Evolutionary conservation across 2,888 invertebrate species (phyloP).

Genomic region (Platycheirus rosarum): DNA sequence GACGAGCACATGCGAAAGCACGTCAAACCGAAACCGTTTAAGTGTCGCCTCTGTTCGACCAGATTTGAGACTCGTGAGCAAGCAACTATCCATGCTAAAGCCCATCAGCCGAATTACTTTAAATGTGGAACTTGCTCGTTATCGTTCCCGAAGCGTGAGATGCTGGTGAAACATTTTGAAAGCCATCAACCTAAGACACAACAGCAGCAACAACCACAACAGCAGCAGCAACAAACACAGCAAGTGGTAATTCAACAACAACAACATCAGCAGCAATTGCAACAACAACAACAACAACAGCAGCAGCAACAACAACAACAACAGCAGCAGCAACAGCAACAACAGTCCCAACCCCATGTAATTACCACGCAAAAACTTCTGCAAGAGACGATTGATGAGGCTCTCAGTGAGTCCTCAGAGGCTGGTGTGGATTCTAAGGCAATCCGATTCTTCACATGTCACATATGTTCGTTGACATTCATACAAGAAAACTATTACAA

Average conservation of each 20-base stretch:
- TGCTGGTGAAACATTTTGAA: constrained; percentile 82
- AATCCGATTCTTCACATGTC: constrained; percentile 83
- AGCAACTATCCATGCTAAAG: constrained; percentile 82
- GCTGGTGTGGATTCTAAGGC: constrained; percentile 79
- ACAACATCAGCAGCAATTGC: constrained; percentile 42
- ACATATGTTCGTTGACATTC: constrained; percentile 83
- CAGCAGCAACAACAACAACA: constrained; percentile 55
- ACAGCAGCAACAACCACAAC: constrained; percentile 40
- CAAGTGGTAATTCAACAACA: constrained; percentile 60
- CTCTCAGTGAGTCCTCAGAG: constrained; percentile 80
- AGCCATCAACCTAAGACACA: constrained; percentile 79
- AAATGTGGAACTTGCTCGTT: constrained; percentile 82
- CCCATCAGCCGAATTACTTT: constrained; percentile 82
- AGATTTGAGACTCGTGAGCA: constrained; percentile 82
- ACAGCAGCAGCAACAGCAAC: constrained; percentile 55
- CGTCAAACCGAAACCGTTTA: constrained; percentile 82
- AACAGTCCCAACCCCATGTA: constrained; percentile 76
- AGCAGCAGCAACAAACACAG: constrained; percentile 49
- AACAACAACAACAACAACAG: constrained; percentile 56
- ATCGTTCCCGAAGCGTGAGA: constrained; percentile 81
- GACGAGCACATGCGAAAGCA: constrained; percentile 82
- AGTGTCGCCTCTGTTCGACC: constrained; percentile 82
- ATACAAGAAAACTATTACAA: constrained; percentile 82
- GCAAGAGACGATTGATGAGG: constrained; percentile 83
- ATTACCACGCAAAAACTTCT: constrained; percentile 82